phyloP scores from a whole-genome alignment of 1,140 invertebrate genomes.

The Lordiphosa stackelbergi region DNA sequence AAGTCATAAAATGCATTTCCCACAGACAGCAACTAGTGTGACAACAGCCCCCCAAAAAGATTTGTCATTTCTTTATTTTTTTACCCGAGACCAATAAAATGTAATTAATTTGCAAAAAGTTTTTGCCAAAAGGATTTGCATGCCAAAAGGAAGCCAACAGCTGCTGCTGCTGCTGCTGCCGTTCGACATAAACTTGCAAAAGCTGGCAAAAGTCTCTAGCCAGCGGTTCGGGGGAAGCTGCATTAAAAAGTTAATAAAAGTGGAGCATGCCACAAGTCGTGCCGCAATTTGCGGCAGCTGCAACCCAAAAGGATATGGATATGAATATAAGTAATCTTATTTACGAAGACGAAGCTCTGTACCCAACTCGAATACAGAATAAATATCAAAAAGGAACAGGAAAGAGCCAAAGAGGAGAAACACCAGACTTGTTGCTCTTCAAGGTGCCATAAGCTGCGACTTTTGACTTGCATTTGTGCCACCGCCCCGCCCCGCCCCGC shows the following conservation, averaged over 20 bases:
- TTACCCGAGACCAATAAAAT: constrained; percentile 24
- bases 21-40: not conserved
- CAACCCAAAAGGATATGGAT: constrained; percentile 57
- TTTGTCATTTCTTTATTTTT: not conserved
- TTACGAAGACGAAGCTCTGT: constrained; percentile 14
- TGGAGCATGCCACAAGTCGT: constrained; percentile 74
- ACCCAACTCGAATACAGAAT: not conserved
- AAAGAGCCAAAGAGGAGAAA: constrained; percentile 1
- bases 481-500: constrained; percentile 1
- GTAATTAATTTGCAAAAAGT: constrained; percentile 68
- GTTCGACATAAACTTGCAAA: constrained; percentile 1
- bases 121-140: constrained; percentile 25
- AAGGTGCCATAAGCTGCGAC: constrained; percentile 54
- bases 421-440: constrained; percentile 46
- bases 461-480: constrained; percentile 43
- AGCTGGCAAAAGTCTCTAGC: not conserved
- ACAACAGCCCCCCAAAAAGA: not conserved
- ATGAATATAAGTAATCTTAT: constrained; percentile 61
- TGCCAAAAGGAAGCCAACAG: constrained; percentile 27
- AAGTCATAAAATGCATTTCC: constrained; percentile 68
- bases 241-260: constrained; percentile 76
- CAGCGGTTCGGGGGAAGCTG: constrained; percentile 22
- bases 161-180: constrained; percentile 8
- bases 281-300: constrained; percentile 72
- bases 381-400: constrained; percentile 1